A percentile compares a stretch with the other conserved stretches of the same genome.
phyloP scores from a whole-genome alignment of 2,888 invertebrate genomes.

The Brachylomia viminalis region DNA sequence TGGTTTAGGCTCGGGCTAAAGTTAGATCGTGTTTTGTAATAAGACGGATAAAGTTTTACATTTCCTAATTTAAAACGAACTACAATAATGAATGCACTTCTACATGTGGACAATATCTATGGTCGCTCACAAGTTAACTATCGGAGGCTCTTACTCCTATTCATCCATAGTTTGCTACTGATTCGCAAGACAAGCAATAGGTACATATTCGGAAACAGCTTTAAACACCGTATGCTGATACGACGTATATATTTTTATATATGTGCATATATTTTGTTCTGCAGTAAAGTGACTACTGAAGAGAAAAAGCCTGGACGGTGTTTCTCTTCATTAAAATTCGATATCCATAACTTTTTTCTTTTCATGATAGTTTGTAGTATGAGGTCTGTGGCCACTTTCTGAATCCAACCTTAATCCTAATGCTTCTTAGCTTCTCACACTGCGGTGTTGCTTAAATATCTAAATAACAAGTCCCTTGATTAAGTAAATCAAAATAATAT shows the following conservation, averaged over 20 bases:
- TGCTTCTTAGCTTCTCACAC: conserved; percentile 84
- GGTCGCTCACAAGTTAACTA: neutral
- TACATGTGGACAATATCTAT: neutral
- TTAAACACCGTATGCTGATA: neutral
- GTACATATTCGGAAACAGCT: neutral
- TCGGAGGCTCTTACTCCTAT: neutral
- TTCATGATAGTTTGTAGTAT: conserved; percentile 21
- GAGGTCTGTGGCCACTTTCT: conserved; percentile 50
- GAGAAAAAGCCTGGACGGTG: neutral
- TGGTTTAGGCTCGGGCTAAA: no score
- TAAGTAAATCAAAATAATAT: neutral
- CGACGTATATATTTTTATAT: no score
- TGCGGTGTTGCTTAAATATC: conserved; percentile 69
- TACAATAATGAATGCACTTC: no score
- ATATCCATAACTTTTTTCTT: conserved; percentile 24
- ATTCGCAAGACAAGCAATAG: neutral
- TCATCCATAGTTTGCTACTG: neutral
- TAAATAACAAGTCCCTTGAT: neutral
- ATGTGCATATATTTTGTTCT: neutral
- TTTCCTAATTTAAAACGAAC: neutral
- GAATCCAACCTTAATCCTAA: conserved; percentile 65
- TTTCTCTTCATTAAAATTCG: neutral
- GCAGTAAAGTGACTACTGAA: neutral
- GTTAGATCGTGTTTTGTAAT: no score
- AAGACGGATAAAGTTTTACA: neutral